Evolutionary conservation across 2,888 invertebrate species (phyloP).

Genomic region (Nemotelus nigrinus): DNA sequence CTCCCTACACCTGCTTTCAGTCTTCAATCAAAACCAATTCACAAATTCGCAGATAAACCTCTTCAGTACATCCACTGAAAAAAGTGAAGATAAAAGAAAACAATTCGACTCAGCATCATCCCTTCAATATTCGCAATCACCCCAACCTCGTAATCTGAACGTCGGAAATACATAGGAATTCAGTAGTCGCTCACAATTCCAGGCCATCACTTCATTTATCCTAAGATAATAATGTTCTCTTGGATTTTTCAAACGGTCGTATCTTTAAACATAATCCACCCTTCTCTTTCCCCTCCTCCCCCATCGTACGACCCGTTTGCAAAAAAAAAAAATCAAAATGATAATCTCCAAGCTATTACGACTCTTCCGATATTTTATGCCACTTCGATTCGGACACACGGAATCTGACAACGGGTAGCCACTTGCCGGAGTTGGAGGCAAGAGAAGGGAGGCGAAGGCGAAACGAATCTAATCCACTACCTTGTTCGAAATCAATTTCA

Average conservation of each 20-base stretch:
- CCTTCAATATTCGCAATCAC: background rate
- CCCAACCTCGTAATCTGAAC: background rate
- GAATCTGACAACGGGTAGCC: no score
- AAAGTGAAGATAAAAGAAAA: background rate
- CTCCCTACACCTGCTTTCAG: no score
- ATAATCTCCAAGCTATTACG: background rate
- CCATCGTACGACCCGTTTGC: no score
- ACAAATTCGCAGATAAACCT: no score
- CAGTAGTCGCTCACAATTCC: background rate
- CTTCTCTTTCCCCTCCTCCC: no score
- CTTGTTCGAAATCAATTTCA: slow-evolving; percentile 33
- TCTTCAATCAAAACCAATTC: no score
- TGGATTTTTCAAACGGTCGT: no score
- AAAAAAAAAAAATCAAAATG: background rate
- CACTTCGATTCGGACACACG: background rate
- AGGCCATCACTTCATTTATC: background rate
- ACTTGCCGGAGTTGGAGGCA: no score
- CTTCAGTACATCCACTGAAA: no score
- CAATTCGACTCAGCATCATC: background rate
- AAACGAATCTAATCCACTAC: slow-evolving; percentile 16
- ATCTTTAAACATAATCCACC: no score
- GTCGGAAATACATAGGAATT: background rate
- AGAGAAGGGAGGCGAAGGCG: background rate
- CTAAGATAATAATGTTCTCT: background rate
- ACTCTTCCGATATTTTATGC: background rate